phyloP scores from a whole-genome alignment of 2,797 vertebrate genomes.

The Hozukius guyotensis region DNA sequence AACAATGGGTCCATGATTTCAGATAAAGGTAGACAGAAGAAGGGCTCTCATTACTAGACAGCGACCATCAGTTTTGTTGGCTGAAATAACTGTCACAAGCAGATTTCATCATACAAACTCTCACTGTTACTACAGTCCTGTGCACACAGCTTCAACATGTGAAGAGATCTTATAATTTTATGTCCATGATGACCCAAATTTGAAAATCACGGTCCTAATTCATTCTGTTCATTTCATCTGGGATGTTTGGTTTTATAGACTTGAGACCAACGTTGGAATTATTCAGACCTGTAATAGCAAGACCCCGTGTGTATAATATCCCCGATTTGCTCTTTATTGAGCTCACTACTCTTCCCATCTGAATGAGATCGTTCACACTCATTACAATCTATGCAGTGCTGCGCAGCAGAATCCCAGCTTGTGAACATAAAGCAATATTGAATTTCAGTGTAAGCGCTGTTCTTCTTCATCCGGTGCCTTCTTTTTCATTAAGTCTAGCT shows the following conservation, averaged over 20 bases:
- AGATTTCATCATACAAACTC: not conserved
- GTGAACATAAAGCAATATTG: conserved; percentile 46
- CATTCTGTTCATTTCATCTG: conserved; percentile 21
- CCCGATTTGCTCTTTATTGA: conserved; percentile 52
- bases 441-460: conserved; percentile 33
- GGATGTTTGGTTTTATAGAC: conserved; percentile 25
- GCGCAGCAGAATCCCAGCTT: not conserved
- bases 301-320: conserved; percentile 20
- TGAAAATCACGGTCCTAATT: conserved; percentile 14
- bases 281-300: conserved; percentile 38
- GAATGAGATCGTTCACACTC: conserved; percentile 34
- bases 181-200: not conserved
- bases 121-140: not conserved
- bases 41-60: not conserved
- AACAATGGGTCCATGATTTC: not conserved
- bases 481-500: conserved; percentile 44
- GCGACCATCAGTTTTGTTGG: not conserved
- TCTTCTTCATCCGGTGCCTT: conserved; percentile 24
- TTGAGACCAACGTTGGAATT: conserved; percentile 13
- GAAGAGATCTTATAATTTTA: not conserved
- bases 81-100: not conserved
- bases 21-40: not conserved
- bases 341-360: conserved; percentile 27
- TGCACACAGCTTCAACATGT: not conserved
- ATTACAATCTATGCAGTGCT: conserved; percentile 17